Evolutionary conservation across 2,888 invertebrate genomes (phyloP), one percentile per base, ranked within the genome.

Genomic region (Drosophila cognata): DNA sequence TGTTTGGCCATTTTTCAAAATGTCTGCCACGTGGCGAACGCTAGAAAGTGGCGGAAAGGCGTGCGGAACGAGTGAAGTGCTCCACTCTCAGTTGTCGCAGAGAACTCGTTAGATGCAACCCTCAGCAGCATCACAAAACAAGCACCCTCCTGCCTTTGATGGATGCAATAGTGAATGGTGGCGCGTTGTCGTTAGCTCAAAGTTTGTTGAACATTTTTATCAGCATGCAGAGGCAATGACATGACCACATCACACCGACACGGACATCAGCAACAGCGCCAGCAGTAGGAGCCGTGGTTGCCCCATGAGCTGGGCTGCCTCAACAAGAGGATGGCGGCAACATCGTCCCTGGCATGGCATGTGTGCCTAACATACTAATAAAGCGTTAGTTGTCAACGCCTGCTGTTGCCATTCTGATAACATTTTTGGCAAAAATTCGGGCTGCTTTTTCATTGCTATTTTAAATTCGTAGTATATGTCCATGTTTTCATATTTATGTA

Each of bases 1-100:
- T 79, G 89, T 77, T 90, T 90, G 89, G 79, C 74, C 76, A 87
- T 90, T 89, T 87, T 90, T 87, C 91, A 89, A 81, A 83, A 87
- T 74, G 76, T 72, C 72, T 46, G 46, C 25, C 18, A 46, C 46
- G 25, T 25, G 46, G 46, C 25, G 25, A 25, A 8, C 67, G 74
- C 60, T 63, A 29, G 43, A 70, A 73, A 70, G 66, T 76, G 82
- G 71, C 58, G 71, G 41, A 65, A 71, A 68, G 60, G 68, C 56
- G 72, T 66, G 56, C 48, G 13, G 38, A 46, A 58, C 38, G 50
- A 58, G 62, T 51, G 46, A 41, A 43, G 18, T 41, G 41, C 18
- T n/a, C 51, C 21, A 50, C 52, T 60, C 52, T 38, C 35, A 10
- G 46, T 36, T 67, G 31, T 51, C 48, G 53, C 18, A 53, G 41